Evolutionary conservation across 1,140 invertebrate genomes (phyloP).

Genomic region (Idris sp.): DNA sequence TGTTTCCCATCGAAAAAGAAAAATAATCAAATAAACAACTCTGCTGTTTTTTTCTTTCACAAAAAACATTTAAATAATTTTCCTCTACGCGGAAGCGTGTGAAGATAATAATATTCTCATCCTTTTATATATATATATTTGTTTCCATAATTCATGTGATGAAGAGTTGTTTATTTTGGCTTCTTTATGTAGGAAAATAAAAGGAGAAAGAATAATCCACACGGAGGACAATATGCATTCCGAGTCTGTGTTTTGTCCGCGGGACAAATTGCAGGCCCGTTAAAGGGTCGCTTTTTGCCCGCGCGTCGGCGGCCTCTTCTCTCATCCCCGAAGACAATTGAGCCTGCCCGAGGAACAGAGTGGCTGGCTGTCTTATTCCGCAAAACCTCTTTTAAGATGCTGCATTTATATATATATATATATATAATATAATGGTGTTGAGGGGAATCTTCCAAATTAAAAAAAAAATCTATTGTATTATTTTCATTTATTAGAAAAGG

Average conservation of each 20-base stretch:
- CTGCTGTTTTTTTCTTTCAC: no score
- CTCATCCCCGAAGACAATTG: slow-evolving; percentile 55
- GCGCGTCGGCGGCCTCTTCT: slow-evolving; percentile 48
- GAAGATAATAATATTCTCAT: no score
- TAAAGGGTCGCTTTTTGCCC: slow-evolving; percentile 73
- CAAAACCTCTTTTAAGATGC: slow-evolving; percentile 47
- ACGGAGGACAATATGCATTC: slow-evolving; percentile 73
- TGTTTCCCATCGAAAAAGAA: slow-evolving; percentile 44
- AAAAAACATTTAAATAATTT: no score
- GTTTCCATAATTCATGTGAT: slow-evolving; percentile 48
- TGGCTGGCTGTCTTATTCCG: slow-evolving; percentile 55
- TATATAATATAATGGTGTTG: slow-evolving; percentile 34
- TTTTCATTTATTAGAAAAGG: no score
- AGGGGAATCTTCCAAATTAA: slow-evolving; percentile 26
- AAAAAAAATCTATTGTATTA: slow-evolving; percentile 16
- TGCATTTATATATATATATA: no score
- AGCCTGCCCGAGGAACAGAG: slow-evolving; percentile 49
- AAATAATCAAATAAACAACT: no score
- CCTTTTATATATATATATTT: slow-evolving; percentile 21
- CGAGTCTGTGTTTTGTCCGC: slow-evolving; percentile 71
- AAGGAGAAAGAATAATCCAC: slow-evolving; percentile 47
- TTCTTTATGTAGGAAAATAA: slow-evolving; percentile 45
- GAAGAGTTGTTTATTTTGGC: slow-evolving; percentile 39
- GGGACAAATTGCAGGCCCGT: slow-evolving; percentile 75
- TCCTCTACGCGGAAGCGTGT: slow-evolving; percentile 15